These are phyloP conservation scores for Ctenopoma multispine DNA, from an alignment of 2,797 vertebrate genomes.

Conservation along the genomic window DNA sequence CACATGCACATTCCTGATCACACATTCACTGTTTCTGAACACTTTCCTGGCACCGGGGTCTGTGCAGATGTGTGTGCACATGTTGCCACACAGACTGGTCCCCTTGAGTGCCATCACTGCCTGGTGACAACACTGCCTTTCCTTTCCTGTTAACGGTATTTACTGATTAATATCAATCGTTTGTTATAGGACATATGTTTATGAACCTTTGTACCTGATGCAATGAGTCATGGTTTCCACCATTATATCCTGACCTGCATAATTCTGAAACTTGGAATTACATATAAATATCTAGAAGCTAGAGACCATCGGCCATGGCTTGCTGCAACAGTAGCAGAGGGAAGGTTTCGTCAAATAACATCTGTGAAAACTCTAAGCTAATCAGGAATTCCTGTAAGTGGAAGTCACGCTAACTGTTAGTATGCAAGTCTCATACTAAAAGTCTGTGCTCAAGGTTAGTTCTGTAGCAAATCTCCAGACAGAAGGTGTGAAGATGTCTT, in stretches of 20 bases:
- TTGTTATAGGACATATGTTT: conserved; percentile 9
- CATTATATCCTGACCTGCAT: background rate
- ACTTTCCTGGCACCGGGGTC: conserved; percentile 59
- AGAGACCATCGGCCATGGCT: background rate
- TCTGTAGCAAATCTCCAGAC: conserved; percentile 21
- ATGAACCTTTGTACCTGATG: background rate
- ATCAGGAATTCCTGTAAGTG: conserved; percentile 25
- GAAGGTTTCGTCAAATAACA: background rate
- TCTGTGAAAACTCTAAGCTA: conserved; percentile 14
- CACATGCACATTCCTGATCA: conserved; percentile 44
- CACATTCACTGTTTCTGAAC: conserved; percentile 39
- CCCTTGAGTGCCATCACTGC: conserved; percentile 2
- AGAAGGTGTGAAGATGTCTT: conserved; percentile 24
- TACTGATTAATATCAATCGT: conserved; percentile 35
- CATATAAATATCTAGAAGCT: background rate
- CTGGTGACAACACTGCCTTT: conserved; percentile 17
- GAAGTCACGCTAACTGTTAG: too few relatives aligned
- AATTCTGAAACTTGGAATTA: background rate
- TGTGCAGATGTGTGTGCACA: conserved; percentile 55
- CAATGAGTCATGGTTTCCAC: background rate
- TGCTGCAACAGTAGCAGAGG: too few relatives aligned
- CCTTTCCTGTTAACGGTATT: conserved; percentile 38
- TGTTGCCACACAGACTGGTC: conserved; percentile 40
- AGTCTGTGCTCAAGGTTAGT: conserved; percentile 28
- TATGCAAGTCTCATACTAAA: conserved; percentile 7